phyloP scores from a whole-genome alignment of 2,888 invertebrate species.

The Drosophila hawaiiensis region DNA sequence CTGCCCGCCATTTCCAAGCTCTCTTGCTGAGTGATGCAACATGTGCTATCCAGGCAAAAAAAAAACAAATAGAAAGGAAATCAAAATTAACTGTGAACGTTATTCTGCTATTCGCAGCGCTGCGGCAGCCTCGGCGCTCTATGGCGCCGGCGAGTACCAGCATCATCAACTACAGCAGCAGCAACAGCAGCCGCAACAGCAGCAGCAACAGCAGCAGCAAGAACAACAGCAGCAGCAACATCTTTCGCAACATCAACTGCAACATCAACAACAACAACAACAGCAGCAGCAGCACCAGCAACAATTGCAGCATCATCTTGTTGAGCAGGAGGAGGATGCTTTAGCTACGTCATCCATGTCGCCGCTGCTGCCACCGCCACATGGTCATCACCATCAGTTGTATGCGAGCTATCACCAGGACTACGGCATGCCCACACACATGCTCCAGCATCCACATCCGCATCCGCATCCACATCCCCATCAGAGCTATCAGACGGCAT shows the following conservation, averaged over 20 bases:
- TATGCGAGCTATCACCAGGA: conserved; percentile 74
- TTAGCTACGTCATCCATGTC: conserved; percentile 56
- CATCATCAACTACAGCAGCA: conserved; percentile 43
- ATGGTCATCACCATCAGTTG: conserved; percentile 61
- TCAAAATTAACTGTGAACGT: conserved; percentile 6
- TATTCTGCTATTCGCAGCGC: conserved; percentile 55
- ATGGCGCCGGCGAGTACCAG: conserved; percentile 70
- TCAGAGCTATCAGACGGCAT: conserved; percentile 61
- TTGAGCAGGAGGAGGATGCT: conserved; percentile 59
- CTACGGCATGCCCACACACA: conserved; percentile 70
- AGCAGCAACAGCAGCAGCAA: conserved; percentile 35
- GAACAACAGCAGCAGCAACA: conserved; percentile 41
- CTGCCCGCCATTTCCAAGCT: conserved; percentile 23
- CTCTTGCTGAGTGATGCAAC: conserved; percentile 70
- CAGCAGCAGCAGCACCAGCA: conserved; percentile 43
- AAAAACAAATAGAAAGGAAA: background rate
- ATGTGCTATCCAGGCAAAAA: conserved; percentile 61
- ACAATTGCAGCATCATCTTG: conserved; percentile 40
- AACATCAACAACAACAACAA: conserved; percentile 49
- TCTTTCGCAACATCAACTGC: conserved; percentile 41
- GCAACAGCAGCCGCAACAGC: conserved; percentile 47
- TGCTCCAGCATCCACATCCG: conserved; percentile 57
- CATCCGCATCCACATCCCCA: conserved; percentile 48
- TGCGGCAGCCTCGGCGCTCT: conserved; percentile 64
- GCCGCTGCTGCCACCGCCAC: conserved; percentile 64